Evolutionary conservation across 2,888 invertebrate genomes (phyloP).

Genomic region (Notodonta ziczac): DNA sequence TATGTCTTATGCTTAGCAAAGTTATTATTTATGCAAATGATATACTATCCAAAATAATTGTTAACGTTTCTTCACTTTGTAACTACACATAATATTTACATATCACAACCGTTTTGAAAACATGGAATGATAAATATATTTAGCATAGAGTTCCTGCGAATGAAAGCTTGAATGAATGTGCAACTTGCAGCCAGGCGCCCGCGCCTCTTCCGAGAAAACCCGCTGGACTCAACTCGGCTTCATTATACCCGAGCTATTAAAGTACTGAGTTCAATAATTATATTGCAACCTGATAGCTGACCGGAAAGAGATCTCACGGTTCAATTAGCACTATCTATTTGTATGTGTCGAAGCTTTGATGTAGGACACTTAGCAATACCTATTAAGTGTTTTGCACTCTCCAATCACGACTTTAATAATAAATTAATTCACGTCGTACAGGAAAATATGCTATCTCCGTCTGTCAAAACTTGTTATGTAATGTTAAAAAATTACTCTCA

Average conservation of each 20-base stretch:
- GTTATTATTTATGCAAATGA: too few species aligned
- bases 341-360: constrained; percentile 1
- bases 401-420: too few species aligned
- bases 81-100: too few species aligned
- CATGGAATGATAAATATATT: too few species aligned
- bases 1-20: neutral
- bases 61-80: too few species aligned
- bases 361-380: neutral
- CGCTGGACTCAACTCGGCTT: constrained; percentile 45
- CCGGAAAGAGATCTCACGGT: constrained; percentile 22
- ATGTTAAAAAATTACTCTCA: too few species aligned
- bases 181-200: constrained; percentile 45
- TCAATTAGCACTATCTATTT: constrained; percentile 17
- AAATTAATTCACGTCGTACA: too few species aligned
- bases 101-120: too few species aligned
- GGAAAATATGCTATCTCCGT: too few species aligned
- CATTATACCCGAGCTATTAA: constrained; percentile 33
- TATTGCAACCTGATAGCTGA: constrained; percentile 26
- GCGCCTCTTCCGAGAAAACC: constrained; percentile 59
- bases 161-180: constrained; percentile 16
- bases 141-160: too few species aligned
- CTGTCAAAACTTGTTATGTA: too few species aligned
- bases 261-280: constrained; percentile 24
- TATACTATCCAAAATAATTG: too few species aligned
- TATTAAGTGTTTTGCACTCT: neutral